Evolutionary conservation across 2,113 vertebrate species (phyloP).

Genomic region (Colaptes auratus): DNA sequence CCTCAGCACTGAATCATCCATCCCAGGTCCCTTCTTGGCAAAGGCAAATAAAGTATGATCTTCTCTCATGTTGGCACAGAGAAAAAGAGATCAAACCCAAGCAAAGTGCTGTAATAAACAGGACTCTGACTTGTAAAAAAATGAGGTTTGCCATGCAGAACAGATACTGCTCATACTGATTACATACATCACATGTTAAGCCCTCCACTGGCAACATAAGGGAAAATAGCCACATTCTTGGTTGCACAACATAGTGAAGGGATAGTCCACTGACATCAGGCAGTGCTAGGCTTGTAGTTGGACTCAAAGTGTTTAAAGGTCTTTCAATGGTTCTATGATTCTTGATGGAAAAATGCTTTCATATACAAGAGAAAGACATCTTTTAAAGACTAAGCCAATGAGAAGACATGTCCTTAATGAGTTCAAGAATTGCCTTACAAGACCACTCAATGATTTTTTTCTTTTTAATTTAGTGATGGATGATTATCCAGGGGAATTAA

Average conservation of each 20-base stretch:
- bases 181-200: not conserved
- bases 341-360: not conserved
- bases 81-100: not conserved
- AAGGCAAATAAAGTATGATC: not conserved
- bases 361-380: not conserved
- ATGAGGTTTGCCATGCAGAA: not conserved
- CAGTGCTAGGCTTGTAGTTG: no score
- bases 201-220: not conserved
- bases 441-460: not conserved
- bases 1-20: not conserved
- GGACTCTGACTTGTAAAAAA: not conserved
- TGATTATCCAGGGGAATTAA: not conserved
- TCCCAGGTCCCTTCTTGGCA: not conserved
- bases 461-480: not conserved
- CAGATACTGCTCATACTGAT: not conserved
- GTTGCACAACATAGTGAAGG: not conserved
- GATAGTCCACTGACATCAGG: not conserved
- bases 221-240: not conserved
- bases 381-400: not conserved
- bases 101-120: not conserved
- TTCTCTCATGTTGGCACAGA: not conserved
- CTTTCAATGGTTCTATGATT: not conserved
- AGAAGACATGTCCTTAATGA: not conserved
- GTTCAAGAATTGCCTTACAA: not conserved
- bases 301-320: no score